Conservation (phyloP, 2,888 invertebrate species). For the Megaustenia siamemsis region DNA sequence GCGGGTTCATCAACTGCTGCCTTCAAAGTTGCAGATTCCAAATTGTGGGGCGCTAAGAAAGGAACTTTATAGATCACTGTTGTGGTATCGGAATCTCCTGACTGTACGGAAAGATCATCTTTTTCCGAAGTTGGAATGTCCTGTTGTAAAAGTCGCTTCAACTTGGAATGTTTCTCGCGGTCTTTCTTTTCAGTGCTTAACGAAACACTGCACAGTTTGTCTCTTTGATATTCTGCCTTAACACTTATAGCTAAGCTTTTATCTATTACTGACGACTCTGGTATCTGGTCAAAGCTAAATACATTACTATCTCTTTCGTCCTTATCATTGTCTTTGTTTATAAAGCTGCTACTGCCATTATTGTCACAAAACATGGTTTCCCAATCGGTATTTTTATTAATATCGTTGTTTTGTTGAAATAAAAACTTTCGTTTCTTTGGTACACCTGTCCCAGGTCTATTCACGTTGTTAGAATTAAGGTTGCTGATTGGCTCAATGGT, state of each 20-base stretch:
- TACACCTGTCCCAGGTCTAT: neutral
- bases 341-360: neutral
- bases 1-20: neutral
- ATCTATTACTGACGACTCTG: neutral
- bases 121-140: neutral
- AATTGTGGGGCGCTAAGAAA: neutral
- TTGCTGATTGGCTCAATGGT: neutral
- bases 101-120: neutral
- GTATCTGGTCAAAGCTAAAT: neutral
- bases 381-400: neutral
- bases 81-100: neutral
- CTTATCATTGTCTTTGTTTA: neutral
- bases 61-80: constrained; percentile 24
- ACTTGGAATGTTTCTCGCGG: constrained; percentile 12
- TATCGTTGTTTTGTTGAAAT: neutral
- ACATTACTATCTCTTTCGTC: neutral
- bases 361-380: neutral
- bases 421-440: constrained; percentile 39
- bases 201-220: neutral
- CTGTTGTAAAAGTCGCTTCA: constrained; percentile 37
- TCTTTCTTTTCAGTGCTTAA: constrained; percentile 6
- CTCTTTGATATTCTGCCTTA: constrained; percentile 4
- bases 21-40: neutral
- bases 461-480: too few relatives aligned
- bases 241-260: neutral